These are phyloP conservation scores for Polypedilum pembai DNA, from an alignment of 1,140 invertebrate species.

Conservation along the genomic window DNA sequence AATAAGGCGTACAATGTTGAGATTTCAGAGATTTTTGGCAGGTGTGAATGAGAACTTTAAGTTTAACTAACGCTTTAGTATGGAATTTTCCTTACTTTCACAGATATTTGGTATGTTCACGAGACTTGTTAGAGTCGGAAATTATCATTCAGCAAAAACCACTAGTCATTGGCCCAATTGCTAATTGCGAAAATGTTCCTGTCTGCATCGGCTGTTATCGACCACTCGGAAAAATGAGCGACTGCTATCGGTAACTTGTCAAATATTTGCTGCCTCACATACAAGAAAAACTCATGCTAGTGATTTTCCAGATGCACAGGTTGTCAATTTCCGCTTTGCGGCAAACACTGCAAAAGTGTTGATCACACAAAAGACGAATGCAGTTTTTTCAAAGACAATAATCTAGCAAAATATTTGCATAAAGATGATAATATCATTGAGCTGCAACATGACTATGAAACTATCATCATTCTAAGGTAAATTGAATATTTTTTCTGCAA, in stretches of 20 bases:
- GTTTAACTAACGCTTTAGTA: not conserved
- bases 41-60: not conserved
- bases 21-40: slow-evolving; percentile 48
- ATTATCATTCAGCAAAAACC: slow-evolving; percentile 57
- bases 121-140: slow-evolving; percentile 54
- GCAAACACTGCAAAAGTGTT: slow-evolving; percentile 46
- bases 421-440: not conserved
- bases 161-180: slow-evolving; percentile 59
- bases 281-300: too few species aligned
- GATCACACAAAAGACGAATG: slow-evolving; percentile 20
- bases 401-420: slow-evolving; percentile 25
- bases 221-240: slow-evolving; percentile 38
- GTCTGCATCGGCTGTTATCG: slow-evolving; percentile 63
- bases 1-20: slow-evolving; percentile 44
- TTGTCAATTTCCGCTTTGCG: slow-evolving; percentile 60
- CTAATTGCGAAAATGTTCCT: slow-evolving; percentile 47
- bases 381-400: not conserved
- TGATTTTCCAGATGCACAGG: slow-evolving; percentile 46
- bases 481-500: not conserved
- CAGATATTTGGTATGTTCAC: slow-evolving; percentile 55
- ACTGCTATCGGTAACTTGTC: not conserved
- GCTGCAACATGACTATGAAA: slow-evolving; percentile 23
- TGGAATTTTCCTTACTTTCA: not conserved
- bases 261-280: too few species aligned
- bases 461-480: slow-evolving; percentile 21